phyloP scores from a whole-genome alignment of 2,113 vertebrate species.

The Elachura formosa region DNA sequence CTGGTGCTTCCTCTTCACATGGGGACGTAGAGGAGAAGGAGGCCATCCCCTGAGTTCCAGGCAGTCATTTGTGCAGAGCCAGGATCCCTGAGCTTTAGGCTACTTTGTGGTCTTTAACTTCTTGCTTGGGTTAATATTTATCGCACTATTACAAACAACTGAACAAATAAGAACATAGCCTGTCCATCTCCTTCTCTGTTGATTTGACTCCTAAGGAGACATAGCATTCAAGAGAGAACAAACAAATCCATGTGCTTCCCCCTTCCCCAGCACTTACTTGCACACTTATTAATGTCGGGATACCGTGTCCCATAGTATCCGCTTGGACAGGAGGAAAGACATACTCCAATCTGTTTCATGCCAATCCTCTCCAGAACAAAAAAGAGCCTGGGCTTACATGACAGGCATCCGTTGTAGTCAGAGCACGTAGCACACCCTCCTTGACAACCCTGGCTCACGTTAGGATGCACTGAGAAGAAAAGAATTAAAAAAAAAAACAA shows the following conservation, averaged over 20 bases:
- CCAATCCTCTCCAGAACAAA: slow-evolving; percentile 95
- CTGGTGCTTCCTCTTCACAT: accelerated
- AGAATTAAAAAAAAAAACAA: background rate
- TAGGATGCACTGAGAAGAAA: slow-evolving; percentile 82
- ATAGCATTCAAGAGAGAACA: background rate
- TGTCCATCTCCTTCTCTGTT: background rate
- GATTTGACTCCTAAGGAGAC: background rate
- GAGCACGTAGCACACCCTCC: slow-evolving; percentile 96
- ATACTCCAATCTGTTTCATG: slow-evolving; percentile 97
- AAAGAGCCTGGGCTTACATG: slow-evolving; percentile 96
- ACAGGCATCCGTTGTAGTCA: slow-evolving; percentile 96
- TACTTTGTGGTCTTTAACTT: background rate
- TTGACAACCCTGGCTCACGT: slow-evolving; percentile 89
- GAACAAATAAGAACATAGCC: background rate
- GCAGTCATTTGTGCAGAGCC: background rate
- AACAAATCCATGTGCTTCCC: background rate
- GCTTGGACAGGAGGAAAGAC: slow-evolving; percentile 91
- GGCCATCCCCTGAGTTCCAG: background rate
- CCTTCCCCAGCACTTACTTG: slow-evolving; percentile 82
- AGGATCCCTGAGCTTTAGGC: background rate
- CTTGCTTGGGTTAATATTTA: background rate
- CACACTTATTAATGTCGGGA: slow-evolving; percentile 95
- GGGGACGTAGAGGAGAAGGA: background rate
- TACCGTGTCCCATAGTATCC: slow-evolving; percentile 95
- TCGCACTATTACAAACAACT: background rate